A percentile compares a stretch with the other conserved stretches of the same genome.
phyloP scores from a whole-genome alignment of 2,797 vertebrate genomes.

The Coccyzus lansbergi region DNA sequence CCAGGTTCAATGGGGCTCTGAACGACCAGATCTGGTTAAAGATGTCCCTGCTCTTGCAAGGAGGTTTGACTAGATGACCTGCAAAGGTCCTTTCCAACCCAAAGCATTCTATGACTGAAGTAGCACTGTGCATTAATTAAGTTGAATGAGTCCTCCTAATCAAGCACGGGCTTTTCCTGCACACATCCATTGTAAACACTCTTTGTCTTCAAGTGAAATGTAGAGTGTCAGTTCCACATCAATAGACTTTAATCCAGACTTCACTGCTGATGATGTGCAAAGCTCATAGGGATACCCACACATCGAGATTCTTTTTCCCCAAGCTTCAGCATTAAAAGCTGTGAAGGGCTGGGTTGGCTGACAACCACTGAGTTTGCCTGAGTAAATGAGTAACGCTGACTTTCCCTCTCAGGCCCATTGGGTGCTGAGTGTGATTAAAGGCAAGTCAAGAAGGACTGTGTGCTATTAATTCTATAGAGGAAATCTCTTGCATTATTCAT shows the following conservation, averaged over 20 bases:
- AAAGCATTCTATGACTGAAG: background rate
- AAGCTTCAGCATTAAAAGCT: accelerated
- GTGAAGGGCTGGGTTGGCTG: background rate
- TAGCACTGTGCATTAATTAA: background rate
- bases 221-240: background rate
- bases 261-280: background rate
- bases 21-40: no score
- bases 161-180: background rate
- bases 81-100: no score
- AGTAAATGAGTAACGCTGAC: constrained; percentile 3
- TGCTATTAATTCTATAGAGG: constrained; percentile 48
- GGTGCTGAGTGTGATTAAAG: constrained; percentile 49
- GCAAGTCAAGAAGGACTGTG: background rate
- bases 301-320: background rate
- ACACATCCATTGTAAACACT: background rate
- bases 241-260: background rate
- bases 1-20: no score
- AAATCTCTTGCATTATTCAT: constrained; percentile 47
- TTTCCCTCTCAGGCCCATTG: constrained; percentile 18
- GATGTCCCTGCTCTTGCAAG: no score
- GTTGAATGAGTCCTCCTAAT: background rate
- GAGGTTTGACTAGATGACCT: no score
- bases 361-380: background rate
- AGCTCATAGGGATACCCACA: background rate
- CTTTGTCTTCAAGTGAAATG: background rate